These are phyloP conservation scores for Diplodus puntazzo DNA, from an alignment of 2,797 vertebrate genomes.

Conservation along the genomic window DNA sequence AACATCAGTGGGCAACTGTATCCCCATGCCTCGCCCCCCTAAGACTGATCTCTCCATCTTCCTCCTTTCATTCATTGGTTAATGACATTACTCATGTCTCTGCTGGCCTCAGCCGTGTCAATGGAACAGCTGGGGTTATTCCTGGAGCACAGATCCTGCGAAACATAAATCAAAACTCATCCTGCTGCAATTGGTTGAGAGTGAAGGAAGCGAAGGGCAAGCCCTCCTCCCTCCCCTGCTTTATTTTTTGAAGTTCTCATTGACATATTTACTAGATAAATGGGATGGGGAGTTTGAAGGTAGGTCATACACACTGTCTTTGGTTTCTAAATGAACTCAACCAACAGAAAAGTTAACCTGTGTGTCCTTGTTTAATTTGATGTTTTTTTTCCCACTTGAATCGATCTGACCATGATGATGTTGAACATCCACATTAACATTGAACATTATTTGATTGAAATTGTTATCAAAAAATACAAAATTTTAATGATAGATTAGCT, in stretches of 20 bases:
- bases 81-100: conserved; percentile 71
- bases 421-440: not conserved
- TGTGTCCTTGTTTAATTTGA: conserved; percentile 4
- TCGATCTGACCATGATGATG: conserved; percentile 16
- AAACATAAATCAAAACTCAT: conserved; percentile 70
- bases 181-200: conserved; percentile 46
- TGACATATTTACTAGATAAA: conserved; percentile 15
- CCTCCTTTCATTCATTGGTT: conserved; percentile 66
- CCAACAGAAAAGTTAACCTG: conserved; percentile 8
- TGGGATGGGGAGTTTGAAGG: conserved; percentile 1
- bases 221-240: conserved; percentile 14
- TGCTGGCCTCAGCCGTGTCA: conserved; percentile 54
- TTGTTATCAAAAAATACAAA: too few species aligned
- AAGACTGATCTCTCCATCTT: conserved; percentile 53
- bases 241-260: conserved; percentile 33
- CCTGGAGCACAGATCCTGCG: conserved; percentile 58
- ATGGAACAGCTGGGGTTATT: conserved; percentile 72
- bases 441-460: too few species aligned
- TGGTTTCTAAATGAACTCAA: conserved; percentile 10
- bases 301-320: conserved; percentile 17
- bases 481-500: too few species aligned
- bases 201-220: conserved; percentile 23
- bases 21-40: not conserved
- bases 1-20: conserved; percentile 41
- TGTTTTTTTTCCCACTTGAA: not conserved